A percentile compares a stretch with the other conserved stretches of the same genome.
phyloP scores from a whole-genome alignment of 64 coral and sea anemone genomes.

The Hydrozoanthus tunicans region DNA sequence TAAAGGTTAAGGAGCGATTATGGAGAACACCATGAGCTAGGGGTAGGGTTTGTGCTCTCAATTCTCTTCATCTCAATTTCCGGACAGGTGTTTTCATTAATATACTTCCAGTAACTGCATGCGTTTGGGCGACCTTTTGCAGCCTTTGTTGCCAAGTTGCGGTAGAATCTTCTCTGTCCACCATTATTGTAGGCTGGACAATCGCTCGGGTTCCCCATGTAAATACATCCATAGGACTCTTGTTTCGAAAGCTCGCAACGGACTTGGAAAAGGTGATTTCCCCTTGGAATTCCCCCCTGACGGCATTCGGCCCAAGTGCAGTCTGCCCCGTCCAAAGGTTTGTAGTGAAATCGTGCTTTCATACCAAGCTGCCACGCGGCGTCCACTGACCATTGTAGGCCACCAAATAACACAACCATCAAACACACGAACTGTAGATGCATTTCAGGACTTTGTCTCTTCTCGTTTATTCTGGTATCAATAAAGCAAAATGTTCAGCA shows the following conservation, averaged over 20 bases:
- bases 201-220: conserved; percentile 19
- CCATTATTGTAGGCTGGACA: conserved; percentile 26
- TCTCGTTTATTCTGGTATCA: neutral
- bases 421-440: neutral
- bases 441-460: too few relatives aligned
- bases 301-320: conserved; percentile 37
- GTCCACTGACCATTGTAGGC: conserved; percentile 15
- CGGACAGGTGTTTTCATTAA: neutral
- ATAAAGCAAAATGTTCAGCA: neutral
- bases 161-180: neutral
- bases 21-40: too few relatives aligned
- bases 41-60: too few relatives aligned
- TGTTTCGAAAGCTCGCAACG: neutral
- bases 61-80: neutral
- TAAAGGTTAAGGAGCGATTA: too few relatives aligned
- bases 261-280: conserved; percentile 53
- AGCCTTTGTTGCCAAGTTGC: neutral
- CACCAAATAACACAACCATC: neutral
- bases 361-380: conserved; percentile 32
- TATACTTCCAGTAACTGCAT: conserved; percentile 32
- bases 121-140: neutral
- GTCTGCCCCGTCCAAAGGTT: neutral
- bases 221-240: conserved; percentile 32
- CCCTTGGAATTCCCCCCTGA: neutral
- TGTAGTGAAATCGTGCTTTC: neutral